Conservation (phyloP, 2,888 invertebrate species). For the Callimorpha dominula region DNA sequence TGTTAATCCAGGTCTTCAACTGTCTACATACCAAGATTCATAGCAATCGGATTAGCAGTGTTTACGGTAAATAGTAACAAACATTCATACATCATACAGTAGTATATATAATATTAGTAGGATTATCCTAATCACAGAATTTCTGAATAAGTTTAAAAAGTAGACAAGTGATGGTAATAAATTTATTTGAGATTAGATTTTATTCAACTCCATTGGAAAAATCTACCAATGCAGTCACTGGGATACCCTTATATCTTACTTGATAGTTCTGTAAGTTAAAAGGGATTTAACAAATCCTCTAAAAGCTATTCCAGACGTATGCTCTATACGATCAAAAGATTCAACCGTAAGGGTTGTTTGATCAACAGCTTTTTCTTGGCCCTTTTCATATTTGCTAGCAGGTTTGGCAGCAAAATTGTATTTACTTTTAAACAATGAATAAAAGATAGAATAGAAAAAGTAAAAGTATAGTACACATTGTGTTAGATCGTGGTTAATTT, state of each 20-base stretch:
- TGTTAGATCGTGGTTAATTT: not conserved
- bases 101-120: too few species aligned
- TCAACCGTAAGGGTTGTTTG: slow-evolving; percentile 37
- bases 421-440: slow-evolving; percentile 28
- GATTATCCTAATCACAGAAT: not conserved
- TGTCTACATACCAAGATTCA: too few species aligned
- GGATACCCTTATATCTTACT: not conserved
- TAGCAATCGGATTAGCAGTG: too few species aligned
- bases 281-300: slow-evolving; percentile 25
- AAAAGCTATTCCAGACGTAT: slow-evolving; percentile 27
- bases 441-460: slow-evolving; percentile 3
- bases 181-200: not conserved
- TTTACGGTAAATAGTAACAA: too few species aligned
- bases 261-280: slow-evolving; percentile 4
- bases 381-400: slow-evolving; percentile 42
- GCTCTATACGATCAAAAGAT: slow-evolving; percentile 46
- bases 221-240: not conserved
- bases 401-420: slow-evolving; percentile 38
- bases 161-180: not conserved
- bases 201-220: too few species aligned
- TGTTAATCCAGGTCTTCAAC: too few species aligned
- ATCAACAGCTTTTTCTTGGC: slow-evolving; percentile 31
- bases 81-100: too few species aligned
- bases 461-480: not conserved
- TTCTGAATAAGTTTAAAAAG: not conserved